Conservation (phyloP, 2,113 vertebrate genomes). For the Apeltes quadracus region DNA sequence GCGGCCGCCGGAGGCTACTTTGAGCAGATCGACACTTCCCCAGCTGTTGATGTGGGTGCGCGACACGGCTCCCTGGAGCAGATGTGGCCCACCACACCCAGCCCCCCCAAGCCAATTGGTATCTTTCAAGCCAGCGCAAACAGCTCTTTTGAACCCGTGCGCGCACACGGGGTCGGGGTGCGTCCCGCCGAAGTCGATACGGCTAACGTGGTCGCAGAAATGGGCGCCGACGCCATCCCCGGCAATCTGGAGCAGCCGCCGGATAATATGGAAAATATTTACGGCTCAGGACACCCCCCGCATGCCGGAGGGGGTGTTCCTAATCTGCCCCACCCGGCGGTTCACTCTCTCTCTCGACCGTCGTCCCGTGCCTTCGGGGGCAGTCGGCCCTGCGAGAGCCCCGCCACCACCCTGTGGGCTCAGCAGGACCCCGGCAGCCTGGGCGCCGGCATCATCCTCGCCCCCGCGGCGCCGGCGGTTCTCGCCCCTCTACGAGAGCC, state of each 20-base stretch:
- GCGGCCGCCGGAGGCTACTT: conserved; percentile 85
- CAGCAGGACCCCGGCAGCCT: conserved; percentile 89
- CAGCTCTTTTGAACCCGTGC: conserved; percentile 96
- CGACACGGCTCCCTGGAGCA: conserved; percentile 68
- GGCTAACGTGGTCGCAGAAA: conserved; percentile 89
- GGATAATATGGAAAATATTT: conserved; percentile 94
- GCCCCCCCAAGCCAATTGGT: conserved; percentile 95
- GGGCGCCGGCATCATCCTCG: conserved; percentile 88
- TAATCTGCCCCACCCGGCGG: conserved; percentile 42
- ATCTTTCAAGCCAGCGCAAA: conserved; percentile 95
- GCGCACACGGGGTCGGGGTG: conserved; percentile 86
- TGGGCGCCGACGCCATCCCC: conserved; percentile 70
- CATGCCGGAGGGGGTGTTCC: conserved; percentile 41
- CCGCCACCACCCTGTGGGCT: conserved; percentile 95
- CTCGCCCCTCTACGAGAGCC: conserved; percentile 83
- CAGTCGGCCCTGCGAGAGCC: conserved; percentile 90
- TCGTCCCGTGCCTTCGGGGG: conserved; percentile 84
- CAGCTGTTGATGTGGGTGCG: conserved; percentile 74
- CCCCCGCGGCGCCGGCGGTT: conserved; percentile 90
- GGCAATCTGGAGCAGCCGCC: conserved; percentile 96
- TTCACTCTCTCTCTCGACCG: conserved; percentile 72
- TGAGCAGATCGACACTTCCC: conserved; percentile 93
- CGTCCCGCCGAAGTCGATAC: conserved; percentile 87
- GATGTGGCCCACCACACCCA: conserved; percentile 84
- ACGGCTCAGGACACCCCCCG: conserved; percentile 59